Percentiles rank a stretch among this genome's conserved stretches.
Evolutionary conservation across 1,140 invertebrate genomes (phyloP).

Genomic region (Drosophila nannoptera): DNA sequence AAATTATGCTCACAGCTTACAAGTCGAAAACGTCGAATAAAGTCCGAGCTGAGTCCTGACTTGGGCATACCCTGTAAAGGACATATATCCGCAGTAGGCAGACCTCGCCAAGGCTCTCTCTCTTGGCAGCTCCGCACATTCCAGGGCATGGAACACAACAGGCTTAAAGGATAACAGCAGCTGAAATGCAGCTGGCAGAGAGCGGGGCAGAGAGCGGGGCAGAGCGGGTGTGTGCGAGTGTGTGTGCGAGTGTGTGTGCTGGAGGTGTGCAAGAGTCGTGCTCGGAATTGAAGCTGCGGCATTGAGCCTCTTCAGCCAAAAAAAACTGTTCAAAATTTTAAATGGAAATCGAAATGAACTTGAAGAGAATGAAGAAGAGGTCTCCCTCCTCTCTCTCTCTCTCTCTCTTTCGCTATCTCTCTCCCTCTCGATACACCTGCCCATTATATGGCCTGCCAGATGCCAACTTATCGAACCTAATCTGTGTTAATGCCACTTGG

Average conservation of each 20-base stretch:
- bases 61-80: not conserved
- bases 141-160: slow-evolving; percentile 15
- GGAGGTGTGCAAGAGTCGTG: slow-evolving; percentile 9
- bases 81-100: not conserved
- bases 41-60: not conserved
- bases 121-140: not conserved
- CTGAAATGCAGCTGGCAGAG: slow-evolving; percentile 8
- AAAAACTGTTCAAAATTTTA: slow-evolving; percentile 29
- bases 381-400: not conserved
- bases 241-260: not conserved
- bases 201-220: not conserved
- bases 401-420: not conserved
- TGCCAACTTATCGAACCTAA: not conserved
- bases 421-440: not conserved
- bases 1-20: slow-evolving; percentile 29
- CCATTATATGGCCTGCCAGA: not conserved
- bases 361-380: no score
- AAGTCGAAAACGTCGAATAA: slow-evolving; percentile 1
- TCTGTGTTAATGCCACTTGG: slow-evolving; percentile 1
- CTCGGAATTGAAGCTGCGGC: slow-evolving; percentile 25
- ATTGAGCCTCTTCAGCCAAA: slow-evolving; percentile 9
- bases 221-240: not conserved
- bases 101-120: not conserved
- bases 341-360: slow-evolving; percentile 36
- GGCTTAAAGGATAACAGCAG: slow-evolving; percentile 10